Base-by-base conservation (phyloP, 64 coral and sea anemone species). In the Actinia tenebrosa region DNA sequence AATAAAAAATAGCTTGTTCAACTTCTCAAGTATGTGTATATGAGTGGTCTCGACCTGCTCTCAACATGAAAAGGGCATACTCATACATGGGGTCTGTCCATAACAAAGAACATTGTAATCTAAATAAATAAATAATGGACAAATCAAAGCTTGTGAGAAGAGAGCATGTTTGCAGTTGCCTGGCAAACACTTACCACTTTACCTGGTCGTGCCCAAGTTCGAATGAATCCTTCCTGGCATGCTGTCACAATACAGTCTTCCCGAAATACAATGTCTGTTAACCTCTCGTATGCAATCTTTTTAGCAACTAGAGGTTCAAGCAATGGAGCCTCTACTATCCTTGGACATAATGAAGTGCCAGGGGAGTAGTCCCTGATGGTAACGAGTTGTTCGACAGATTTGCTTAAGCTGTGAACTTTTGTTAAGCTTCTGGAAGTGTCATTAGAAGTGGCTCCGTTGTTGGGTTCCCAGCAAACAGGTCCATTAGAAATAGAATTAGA, bases 161-260 rank as follows among this genome's bases (percentile, higher is more conserved):
- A 11, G n/a, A 13, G n/a, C 23, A 27, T 75, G 69, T 75, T 75
- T 75, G 69, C 69, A 75, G 69, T 81, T 81, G 79, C 83, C 83
- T 64, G 60, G 83, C 54, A 85, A 59, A 91, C 89, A 95, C 97
- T 99, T 92, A 99, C 97, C 97, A 92, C 90, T 99, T 99, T 99
- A 91, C 97, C 97, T 91, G 97, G 97, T 92, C 97, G 88, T 60
- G 97, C 97, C 97, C 97, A 99, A n/a, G 97, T 99, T 22, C 97
- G 83, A 60, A 99, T 93, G 25, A 95, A 99, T 20, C 97, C 97
- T 26, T 99, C 97, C 83, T 99, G 97, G 60, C 97, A 99, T 66
- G 97, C 97, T 82, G 91, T 94, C 14, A 99, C 93, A 27, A 99
- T 92, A 62, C 97, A 99, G 66, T 99, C 97, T 43, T 99, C 97